These are phyloP conservation scores for Campylomormyrus numenius DNA, from an alignment of 2,113 vertebrate species.

Conservation along the genomic window DNA sequence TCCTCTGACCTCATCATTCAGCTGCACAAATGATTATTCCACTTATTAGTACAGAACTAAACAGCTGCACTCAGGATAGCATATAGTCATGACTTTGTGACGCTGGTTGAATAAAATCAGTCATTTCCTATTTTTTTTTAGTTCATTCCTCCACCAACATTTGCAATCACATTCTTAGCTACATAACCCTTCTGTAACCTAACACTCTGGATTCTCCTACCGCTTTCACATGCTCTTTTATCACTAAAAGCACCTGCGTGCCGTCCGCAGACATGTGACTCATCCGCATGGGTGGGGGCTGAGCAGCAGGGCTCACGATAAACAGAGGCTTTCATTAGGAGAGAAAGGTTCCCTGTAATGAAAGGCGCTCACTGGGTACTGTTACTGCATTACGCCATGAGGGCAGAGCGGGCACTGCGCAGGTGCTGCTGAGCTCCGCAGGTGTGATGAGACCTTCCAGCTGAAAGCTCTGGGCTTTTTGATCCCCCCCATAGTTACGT, in stretches of 20 bases:
- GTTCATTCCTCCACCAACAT: not conserved
- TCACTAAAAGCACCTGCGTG: not conserved
- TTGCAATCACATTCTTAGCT: not conserved
- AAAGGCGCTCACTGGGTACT: not conserved
- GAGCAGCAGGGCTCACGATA: not conserved
- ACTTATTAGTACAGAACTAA: not conserved
- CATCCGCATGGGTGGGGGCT: not conserved
- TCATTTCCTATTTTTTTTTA: not conserved
- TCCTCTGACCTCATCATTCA: not conserved
- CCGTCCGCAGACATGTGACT: not conserved
- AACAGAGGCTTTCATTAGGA: slow-evolving; percentile 6
- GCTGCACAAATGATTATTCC: not conserved
- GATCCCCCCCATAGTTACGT: not conserved
- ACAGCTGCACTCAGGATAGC: not conserved
- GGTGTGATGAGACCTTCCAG: not conserved
- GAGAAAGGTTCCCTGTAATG: not conserved
- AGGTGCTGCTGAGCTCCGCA: not conserved
- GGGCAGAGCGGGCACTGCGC: not conserved
- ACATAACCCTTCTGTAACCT: not conserved
- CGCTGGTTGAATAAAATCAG: not conserved
- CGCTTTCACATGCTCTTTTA: not conserved
- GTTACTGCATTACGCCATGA: not conserved
- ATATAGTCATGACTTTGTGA: not conserved
- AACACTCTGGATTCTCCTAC: not conserved
- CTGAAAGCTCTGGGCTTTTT: not conserved